Conservation (phyloP, 1,140 invertebrate genomes). For the Drosophila paulistorum region DNA sequence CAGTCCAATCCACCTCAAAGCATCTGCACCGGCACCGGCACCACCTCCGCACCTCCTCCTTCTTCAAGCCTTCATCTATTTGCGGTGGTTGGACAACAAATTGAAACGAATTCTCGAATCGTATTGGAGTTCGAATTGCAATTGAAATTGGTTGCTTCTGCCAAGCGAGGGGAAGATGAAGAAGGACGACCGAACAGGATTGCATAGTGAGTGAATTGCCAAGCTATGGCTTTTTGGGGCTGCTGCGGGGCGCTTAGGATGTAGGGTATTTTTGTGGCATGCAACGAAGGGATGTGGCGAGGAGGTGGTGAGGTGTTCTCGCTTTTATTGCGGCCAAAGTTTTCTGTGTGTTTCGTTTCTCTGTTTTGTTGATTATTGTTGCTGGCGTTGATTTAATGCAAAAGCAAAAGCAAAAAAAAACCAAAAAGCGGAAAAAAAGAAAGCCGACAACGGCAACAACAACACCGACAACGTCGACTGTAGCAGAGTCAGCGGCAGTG, state of each 20-base stretch:
- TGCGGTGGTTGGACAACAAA: conserved; percentile 71
- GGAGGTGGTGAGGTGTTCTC: conserved; percentile 8
- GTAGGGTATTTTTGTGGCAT: neutral
- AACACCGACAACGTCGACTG: conserved; percentile 18
- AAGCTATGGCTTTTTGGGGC: neutral
- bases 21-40: neutral
- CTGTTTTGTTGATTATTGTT: conserved; percentile 77
- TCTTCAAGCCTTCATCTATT: conserved; percentile 32
- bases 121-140: conserved; percentile 77
- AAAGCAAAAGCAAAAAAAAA: conserved; percentile 29
- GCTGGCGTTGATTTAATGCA: conserved; percentile 78
- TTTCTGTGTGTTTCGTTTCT: conserved; percentile 33
- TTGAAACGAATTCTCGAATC: conserved; percentile 76
- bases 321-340: conserved; percentile 58
- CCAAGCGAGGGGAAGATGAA: conserved; percentile 2
- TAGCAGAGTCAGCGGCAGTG: conserved; percentile 34
- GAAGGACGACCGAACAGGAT: neutral
- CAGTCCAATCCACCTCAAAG: conserved; percentile 59
- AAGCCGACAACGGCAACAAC: conserved; percentile 52
- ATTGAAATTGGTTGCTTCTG: conserved; percentile 73
- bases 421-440: neutral
- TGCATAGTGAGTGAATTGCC: neutral
- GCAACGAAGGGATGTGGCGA: neutral
- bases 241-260: conserved; percentile 1
- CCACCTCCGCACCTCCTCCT: neutral